Conservation (phyloP, 2,113 vertebrate species). For the Dissostichus mawsoni region DNA sequence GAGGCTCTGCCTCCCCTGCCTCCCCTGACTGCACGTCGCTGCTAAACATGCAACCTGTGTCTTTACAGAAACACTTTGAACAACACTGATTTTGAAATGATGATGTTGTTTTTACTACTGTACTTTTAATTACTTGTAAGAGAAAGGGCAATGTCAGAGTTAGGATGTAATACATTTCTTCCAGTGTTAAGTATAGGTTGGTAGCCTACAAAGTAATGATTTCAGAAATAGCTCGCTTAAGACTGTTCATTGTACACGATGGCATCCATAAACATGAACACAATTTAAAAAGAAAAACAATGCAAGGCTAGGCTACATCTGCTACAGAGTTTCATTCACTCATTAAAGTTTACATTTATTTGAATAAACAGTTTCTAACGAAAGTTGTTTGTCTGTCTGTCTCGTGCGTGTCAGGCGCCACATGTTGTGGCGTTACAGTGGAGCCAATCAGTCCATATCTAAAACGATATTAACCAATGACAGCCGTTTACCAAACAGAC, state of each 20-base stretch:
- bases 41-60: not conserved
- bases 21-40: no score
- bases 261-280: not conserved
- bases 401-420: not conserved
- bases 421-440: not conserved
- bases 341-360: not conserved
- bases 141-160: not conserved
- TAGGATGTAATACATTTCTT: no score
- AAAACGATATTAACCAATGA: slow-evolving; percentile 19
- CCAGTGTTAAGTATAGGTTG: no score
- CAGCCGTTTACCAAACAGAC: not conserved
- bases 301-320: not conserved
- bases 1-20: no score
- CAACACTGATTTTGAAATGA: slow-evolving; percentile 2
- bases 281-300: not conserved
- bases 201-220: no score
- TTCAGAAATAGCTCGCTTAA: no score
- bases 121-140: not conserved
- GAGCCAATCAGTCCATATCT: not conserved
- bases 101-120: not conserved
- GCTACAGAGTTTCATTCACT: not conserved
- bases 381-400: not conserved
- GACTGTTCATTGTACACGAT: not conserved
- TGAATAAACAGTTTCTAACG: not conserved
- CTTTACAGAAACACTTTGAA: not conserved